A percentile compares a stretch with the other conserved stretches of the same genome.
phyloP scores from a whole-genome alignment of 2,113 vertebrate genomes.

The Lycaon pictus region DNA sequence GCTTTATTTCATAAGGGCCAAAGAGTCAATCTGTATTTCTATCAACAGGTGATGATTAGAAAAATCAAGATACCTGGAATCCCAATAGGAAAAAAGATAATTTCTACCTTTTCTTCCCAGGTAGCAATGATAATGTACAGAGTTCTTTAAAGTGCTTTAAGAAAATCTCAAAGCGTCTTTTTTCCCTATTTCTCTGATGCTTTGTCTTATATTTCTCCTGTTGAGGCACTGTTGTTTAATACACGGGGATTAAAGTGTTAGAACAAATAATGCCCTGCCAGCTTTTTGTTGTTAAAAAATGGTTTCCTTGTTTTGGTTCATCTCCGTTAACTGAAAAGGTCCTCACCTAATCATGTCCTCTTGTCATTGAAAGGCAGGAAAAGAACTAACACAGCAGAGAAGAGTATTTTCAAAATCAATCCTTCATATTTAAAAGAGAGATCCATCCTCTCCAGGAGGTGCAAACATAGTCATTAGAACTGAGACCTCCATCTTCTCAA shows the following conservation, averaged over 20 bases:
- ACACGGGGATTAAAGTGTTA: neutral
- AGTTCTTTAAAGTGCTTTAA: neutral
- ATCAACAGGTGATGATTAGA: neutral
- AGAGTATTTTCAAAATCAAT: slow-evolving; percentile 81
- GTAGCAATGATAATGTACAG: neutral
- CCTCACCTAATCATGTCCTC: slow-evolving; percentile 74
- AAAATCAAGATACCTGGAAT: neutral
- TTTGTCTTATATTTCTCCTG: neutral
- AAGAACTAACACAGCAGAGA: slow-evolving; percentile 63
- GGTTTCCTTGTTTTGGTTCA: slow-evolving; percentile 75
- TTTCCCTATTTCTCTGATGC: neutral
- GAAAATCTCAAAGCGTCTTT: neutral
- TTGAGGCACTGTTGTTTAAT: neutral
- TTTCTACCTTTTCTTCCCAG: neutral
- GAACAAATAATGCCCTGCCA: neutral
- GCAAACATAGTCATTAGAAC: slow-evolving; percentile 72
- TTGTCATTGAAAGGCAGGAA: slow-evolving; percentile 73
- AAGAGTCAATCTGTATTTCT: neutral
- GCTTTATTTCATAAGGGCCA: neutral
- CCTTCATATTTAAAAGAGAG: slow-evolving; percentile 79
- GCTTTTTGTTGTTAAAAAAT: slow-evolving; percentile 74
- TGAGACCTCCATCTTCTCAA: slow-evolving; percentile 70
- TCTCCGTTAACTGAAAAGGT: slow-evolving; percentile 76
- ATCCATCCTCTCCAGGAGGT: slow-evolving; percentile 63
- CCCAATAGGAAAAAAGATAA: neutral